Percentiles rank a stretch among this genome's conserved stretches.
Evolutionary conservation across 2,113 vertebrate species (phyloP).

Genomic region (Lophotis ruficrista): DNA sequence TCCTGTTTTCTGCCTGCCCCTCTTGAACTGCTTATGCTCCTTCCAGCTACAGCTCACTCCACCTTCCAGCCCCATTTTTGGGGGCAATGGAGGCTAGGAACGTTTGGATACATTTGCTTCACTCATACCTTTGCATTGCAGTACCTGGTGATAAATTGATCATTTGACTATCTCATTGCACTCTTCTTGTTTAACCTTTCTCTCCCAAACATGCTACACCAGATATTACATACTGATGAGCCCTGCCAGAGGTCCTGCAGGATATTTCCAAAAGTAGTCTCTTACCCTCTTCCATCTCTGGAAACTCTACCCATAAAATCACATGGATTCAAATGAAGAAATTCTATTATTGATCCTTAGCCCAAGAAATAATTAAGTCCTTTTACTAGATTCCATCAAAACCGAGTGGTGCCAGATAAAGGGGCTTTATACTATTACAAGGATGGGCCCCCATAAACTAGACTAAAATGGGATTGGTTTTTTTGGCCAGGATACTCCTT

Average conservation of each 20-base stretch:
- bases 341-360: not conserved
- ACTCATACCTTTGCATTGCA: not conserved
- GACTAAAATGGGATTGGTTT: fast-evolving
- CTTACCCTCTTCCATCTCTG: not conserved
- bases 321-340: not conserved
- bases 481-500: not conserved
- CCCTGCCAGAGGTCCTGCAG: not conserved
- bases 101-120: not conserved
- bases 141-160: not conserved
- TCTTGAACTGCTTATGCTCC: not conserved
- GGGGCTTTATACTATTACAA: not conserved
- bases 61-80: not conserved
- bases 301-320: not conserved
- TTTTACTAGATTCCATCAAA: not conserved
- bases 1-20: not conserved
- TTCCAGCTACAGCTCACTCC: not conserved
- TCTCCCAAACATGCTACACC: not conserved
- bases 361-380: not conserved
- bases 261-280: not conserved
- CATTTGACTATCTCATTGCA: not conserved
- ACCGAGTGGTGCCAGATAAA: not conserved
- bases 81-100: not conserved
- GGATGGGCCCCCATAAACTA: not conserved
- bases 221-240: not conserved
- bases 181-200: not conserved